phyloP scores from a whole-genome alignment of 2,113 vertebrate genomes.

The Turnix velox region DNA sequence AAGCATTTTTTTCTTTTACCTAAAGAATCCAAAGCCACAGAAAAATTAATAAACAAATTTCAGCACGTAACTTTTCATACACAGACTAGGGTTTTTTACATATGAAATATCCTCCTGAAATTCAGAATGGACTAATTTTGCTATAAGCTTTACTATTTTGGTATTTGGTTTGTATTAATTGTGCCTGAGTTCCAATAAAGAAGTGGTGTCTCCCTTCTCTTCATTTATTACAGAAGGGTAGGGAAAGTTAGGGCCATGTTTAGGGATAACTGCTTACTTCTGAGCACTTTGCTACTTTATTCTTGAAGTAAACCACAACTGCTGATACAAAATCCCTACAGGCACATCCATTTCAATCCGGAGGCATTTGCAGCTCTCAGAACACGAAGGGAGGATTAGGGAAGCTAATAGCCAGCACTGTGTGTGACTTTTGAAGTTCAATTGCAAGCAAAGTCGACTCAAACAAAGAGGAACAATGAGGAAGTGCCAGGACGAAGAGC shows the following conservation, averaged over 20 bases:
- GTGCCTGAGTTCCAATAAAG: background rate
- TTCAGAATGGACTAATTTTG: background rate
- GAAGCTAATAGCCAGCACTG: background rate
- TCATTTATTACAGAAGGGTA: background rate
- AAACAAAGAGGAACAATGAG: background rate
- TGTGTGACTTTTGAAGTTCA: background rate
- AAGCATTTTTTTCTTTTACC: background rate
- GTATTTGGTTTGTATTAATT: background rate
- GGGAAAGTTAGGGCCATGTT: background rate
- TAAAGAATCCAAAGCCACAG: background rate
- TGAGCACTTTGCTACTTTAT: background rate
- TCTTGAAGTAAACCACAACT: background rate
- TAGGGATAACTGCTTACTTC: background rate
- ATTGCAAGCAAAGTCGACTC: background rate
- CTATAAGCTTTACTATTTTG: background rate
- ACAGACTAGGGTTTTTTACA: background rate
- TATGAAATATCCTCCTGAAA: background rate
- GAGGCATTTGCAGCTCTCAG: background rate
- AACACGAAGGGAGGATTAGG: background rate
- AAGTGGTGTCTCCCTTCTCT: background rate
- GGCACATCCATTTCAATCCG: background rate
- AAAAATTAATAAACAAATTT: background rate
- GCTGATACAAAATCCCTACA: background rate
- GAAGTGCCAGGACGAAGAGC: background rate
- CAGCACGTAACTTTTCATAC: background rate